Evolutionary conservation across 2,113 vertebrate species (phyloP).

Genomic region (Monarcha castaneiventris): DNA sequence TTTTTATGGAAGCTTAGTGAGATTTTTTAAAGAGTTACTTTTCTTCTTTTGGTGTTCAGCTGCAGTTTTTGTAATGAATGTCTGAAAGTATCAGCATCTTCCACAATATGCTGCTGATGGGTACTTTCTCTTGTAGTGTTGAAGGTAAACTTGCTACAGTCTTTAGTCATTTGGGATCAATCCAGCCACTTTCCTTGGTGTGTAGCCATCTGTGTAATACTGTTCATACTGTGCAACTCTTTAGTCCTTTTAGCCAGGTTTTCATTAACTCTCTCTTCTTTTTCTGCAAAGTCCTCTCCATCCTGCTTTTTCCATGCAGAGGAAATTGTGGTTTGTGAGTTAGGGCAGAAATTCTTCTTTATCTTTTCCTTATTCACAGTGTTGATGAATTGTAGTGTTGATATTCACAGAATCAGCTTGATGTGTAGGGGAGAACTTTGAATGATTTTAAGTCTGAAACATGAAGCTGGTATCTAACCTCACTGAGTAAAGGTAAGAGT

Average conservation of each 20-base stretch:
- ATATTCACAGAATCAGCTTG: not conserved
- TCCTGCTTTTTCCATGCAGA: not conserved
- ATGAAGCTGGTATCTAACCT: not conserved
- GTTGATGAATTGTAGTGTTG: not conserved
- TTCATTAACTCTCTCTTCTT: not conserved
- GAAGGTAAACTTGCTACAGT: not conserved
- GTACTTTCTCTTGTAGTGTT: not conserved
- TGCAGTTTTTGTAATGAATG: not conserved
- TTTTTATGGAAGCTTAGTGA: not conserved
- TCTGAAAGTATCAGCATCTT: not conserved
- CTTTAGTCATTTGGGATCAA: not conserved
- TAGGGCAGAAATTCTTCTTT: not conserved
- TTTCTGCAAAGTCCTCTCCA: not conserved
- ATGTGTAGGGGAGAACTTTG: not conserved
- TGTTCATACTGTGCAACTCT: not conserved
- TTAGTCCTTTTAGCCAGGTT: not conserved
- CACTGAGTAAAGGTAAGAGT: not conserved
- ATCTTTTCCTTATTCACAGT: not conserved
- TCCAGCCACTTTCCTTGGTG: not conserved
- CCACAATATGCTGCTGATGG: not conserved
- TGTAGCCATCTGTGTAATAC: not conserved
- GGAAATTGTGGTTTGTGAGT: not conserved
- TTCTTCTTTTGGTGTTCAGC: not conserved
- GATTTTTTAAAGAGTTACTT: not conserved
- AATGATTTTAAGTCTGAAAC: not conserved